Percentiles rank a stretch among this genome's conserved stretches.
Evolutionary conservation across 2,797 vertebrate species (phyloP).

Genomic region (Poecilia velifera): DNA sequence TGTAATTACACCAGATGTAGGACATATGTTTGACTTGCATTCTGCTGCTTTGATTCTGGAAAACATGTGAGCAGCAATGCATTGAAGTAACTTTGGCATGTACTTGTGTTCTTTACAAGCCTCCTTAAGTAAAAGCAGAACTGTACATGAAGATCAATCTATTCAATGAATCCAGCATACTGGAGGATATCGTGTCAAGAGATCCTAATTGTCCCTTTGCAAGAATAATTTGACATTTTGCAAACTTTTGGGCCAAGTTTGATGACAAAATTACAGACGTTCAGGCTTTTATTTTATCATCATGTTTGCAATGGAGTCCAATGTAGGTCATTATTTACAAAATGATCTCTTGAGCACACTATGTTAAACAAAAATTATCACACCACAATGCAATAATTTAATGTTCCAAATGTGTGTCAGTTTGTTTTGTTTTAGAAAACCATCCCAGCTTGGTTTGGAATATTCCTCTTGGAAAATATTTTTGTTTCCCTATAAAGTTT

Average conservation of each 20-base stretch:
- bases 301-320: neutral
- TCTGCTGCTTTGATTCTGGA: constrained; percentile 22
- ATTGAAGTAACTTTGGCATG: constrained; percentile 25
- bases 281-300: neutral
- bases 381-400: neutral
- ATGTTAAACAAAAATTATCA: neutral
- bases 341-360: neutral
- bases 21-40: constrained; percentile 32
- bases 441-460: neutral
- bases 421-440: neutral
- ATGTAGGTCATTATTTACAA: neutral
- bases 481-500: neutral
- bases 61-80: constrained; percentile 9
- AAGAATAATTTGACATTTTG: constrained; percentile 5
- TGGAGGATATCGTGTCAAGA: neutral
- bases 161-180: neutral
- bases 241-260: neutral
- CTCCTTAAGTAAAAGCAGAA: constrained; percentile 15
- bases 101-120: constrained; percentile 12
- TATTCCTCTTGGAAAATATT: neutral
- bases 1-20: constrained; percentile 27
- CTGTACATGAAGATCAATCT: constrained; percentile 6
- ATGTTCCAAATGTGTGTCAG: neutral
- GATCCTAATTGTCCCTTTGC: neutral
- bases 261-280: neutral